A percentile compares a stretch with the other conserved stretches of the same genome.
Conservation (phyloP, 23 tunicate species). For the Phallusia fumigata region DNA sequence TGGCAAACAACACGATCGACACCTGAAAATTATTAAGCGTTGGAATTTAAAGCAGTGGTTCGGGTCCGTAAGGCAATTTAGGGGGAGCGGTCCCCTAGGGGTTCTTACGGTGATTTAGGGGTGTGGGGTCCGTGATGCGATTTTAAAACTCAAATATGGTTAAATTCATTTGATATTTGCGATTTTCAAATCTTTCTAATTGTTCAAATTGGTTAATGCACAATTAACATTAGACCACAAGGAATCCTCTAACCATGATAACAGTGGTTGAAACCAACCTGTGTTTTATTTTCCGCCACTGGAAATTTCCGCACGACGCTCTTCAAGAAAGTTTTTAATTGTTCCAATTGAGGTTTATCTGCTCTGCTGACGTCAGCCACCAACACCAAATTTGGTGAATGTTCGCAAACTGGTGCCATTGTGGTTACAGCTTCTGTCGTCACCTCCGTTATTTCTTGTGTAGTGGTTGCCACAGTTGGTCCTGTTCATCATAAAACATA, state of each 20-base stretch:
- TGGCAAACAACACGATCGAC: neutral
- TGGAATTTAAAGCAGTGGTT: no score
- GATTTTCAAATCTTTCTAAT: no score
- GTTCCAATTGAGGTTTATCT: neutral
- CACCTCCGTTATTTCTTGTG: neutral
- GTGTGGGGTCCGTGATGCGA: no score
- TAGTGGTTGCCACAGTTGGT: neutral
- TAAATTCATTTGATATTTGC: no score
- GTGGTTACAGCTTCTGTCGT: neutral
- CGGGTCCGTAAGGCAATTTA: no score
- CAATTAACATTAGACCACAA: no score
- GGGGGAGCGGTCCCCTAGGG: no score
- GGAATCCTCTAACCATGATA: no score
- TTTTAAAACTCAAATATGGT: no score
- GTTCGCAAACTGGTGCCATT: neutral
- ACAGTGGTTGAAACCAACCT: slow-evolving; percentile 9
- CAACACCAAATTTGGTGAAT: neutral
- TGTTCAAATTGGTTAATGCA: no score
- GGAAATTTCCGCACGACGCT: neutral
- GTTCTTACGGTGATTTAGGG: no score
- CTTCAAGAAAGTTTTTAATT: neutral
- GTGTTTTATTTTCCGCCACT: neutral
- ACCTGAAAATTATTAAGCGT: neutral
- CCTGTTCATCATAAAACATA: no score
- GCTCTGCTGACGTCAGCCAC: neutral